Percentiles rank a stretch among this genome's conserved stretches.
Conservation (phyloP, 37 sponge, comb jelly and placozoan genomes). For the Bolinopsis microptera region DNA sequence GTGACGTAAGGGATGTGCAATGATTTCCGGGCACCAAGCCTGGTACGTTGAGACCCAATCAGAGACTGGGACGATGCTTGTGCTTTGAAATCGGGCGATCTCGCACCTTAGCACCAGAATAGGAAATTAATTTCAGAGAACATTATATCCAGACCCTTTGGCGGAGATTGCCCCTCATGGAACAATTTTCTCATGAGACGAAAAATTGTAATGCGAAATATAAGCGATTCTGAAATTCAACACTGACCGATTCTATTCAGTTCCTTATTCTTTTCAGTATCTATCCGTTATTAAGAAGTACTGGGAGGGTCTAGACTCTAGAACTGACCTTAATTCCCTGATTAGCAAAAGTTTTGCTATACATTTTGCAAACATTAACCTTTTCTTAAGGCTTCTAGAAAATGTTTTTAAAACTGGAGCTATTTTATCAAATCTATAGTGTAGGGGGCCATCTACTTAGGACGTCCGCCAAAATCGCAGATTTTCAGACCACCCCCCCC, state of each 20-base stretch:
- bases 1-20: background rate
- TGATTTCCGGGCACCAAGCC: background rate
- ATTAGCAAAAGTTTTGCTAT: too few relatives aligned
- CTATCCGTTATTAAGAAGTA: too few relatives aligned
- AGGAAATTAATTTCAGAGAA: background rate
- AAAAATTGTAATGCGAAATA: background rate
- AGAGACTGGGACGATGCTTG: background rate
- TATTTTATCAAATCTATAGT: too few relatives aligned
- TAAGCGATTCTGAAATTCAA: background rate
- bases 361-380: too few relatives aligned
- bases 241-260: background rate
- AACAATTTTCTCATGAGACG: background rate
- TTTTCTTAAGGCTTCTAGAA: too few relatives aligned
- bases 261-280: too few relatives aligned
- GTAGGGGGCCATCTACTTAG: too few relatives aligned
- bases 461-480: too few relatives aligned
- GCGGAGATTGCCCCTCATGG: background rate
- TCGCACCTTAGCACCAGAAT: background rate
- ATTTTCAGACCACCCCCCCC: too few relatives aligned
- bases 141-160: background rate
- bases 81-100: background rate
- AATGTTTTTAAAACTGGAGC: too few relatives aligned
- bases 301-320: too few relatives aligned
- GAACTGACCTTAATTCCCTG: too few relatives aligned
- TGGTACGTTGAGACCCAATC: background rate